phyloP scores from a whole-genome alignment of 2,888 invertebrate genomes.

The Cantharis flavilabris region DNA sequence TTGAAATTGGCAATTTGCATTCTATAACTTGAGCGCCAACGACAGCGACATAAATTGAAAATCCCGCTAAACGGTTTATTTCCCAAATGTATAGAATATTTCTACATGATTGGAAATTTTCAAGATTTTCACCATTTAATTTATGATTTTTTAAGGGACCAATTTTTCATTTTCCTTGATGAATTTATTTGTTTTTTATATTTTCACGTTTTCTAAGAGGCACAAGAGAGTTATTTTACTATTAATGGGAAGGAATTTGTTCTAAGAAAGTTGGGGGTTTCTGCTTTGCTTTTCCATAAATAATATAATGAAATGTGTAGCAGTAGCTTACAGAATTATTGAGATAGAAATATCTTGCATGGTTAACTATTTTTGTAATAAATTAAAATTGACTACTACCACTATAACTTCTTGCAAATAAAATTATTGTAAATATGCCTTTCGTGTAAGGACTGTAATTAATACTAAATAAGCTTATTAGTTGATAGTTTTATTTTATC shows the following conservation, averaged over 20 bases:
- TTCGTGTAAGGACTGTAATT: constrained; percentile 41
- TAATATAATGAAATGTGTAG: background rate
- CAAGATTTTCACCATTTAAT: background rate
- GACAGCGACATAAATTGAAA: background rate
- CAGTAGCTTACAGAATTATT: background rate
- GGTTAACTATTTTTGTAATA: constrained; percentile 12
- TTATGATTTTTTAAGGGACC: background rate
- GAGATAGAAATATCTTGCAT: background rate
- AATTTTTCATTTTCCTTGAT: background rate
- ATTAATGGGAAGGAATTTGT: background rate
- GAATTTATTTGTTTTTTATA: background rate
- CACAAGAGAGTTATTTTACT: background rate
- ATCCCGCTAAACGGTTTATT: background rate
- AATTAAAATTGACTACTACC: constrained; percentile 17
- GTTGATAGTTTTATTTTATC: constrained; percentile 12
- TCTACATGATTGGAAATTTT: background rate
- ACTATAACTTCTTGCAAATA: constrained; percentile 17
- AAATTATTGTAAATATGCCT: constrained; percentile 42
- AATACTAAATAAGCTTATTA: constrained; percentile 30
- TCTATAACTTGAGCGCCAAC: too few species aligned
- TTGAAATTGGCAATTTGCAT: too few species aligned
- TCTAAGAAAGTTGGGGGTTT: background rate
- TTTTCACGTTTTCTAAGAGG: background rate
- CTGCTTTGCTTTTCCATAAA: background rate
- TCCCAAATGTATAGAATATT: background rate